These are phyloP conservation scores for Pocillopora damicornis DNA, from an alignment of 64 coral and sea anemone species.

Conservation along the genomic window DNA sequence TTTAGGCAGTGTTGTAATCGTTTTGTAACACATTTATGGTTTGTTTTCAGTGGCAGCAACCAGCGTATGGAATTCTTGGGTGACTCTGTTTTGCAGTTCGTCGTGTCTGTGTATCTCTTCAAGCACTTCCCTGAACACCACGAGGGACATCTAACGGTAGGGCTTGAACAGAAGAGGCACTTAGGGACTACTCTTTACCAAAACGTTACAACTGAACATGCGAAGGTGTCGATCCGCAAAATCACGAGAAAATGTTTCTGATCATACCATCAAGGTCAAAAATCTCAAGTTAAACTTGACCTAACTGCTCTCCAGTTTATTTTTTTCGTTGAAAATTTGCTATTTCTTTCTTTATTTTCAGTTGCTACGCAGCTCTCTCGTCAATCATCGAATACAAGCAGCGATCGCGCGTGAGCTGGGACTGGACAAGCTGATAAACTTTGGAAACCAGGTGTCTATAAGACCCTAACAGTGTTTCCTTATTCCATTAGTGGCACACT, in stretches of 20 bases:
- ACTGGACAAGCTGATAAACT: constrained; percentile 81
- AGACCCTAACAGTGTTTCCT: background rate
- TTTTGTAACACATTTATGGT: background rate
- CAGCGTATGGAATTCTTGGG: constrained; percentile 97
- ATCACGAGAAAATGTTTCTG: too few relatives aligned
- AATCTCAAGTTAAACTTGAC: too few relatives aligned
- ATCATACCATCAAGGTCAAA: too few relatives aligned
- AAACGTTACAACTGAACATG: background rate
- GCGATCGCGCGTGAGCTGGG: constrained; percentile 78
- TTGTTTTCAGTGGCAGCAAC: constrained; percentile 74
- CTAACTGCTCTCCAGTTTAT: background rate
- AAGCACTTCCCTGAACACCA: constrained; percentile 96
- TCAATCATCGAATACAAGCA: constrained; percentile 85
- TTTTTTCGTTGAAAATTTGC: background rate
- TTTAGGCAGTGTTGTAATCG: background rate
- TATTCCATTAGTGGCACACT: too few relatives aligned
- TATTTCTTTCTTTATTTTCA: constrained; percentile 12
- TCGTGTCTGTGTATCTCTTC: constrained; percentile 87
- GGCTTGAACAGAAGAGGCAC: background rate
- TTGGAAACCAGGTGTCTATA: constrained; percentile 58
- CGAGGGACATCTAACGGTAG: constrained; percentile 95
- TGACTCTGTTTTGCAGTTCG: constrained; percentile 93
- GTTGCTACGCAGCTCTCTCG: constrained; percentile 90
- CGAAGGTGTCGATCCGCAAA: background rate
- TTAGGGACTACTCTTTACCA: background rate